Evolutionary conservation across 2,113 vertebrate species (phyloP), one percentile per base, ranked within the genome.

Genomic region (Leptobrachium leishanense): DNA sequence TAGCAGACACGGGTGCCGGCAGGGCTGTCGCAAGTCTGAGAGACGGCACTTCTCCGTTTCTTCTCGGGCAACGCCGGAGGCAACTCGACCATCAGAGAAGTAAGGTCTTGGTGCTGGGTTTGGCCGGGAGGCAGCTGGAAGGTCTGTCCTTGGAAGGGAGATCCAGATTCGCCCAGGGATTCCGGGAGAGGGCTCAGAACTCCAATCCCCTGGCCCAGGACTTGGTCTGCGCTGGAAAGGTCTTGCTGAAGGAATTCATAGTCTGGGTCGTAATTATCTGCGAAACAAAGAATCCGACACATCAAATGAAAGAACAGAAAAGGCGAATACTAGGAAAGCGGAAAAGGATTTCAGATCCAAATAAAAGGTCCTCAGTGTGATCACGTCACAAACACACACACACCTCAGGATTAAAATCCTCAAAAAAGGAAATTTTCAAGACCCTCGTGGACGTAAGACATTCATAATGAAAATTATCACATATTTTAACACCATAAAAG

Each of bases 221-320:
- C 94, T 89, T 68, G 94, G 54, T 99, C 98, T 20, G 93, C 86
- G 0, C 84, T 94, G 0, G 98, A 99, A 84, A 98, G 90, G 90
- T 99, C 98, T 88, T 99, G 96, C 88, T 98, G 95, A 59, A 99
- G 94, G 90, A 99, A 99, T 88, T 99, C 98, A 5, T 99, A 99
- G 88, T 99, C 98, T 0, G 96, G 97, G 81, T 99, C 98, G 40
- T 99, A 98, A 87, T 97, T 98, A 92, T 99, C 97, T 98, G 88
- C 1, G 20, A 31, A 31, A 31, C 20, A 31, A 31, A 31, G 20
- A 31, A 31, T 31, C 20, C 1, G 20, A 31, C 20, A 31, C 20
- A 31, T 31, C 20, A 31, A 31, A 31, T 31, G 20, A 31, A 31
- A 31, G 20, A 31, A 31, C 20, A 31, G 20, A 31, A 31, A 31